Conservation (phyloP, 2,888 invertebrate species). For the Heliconius aoede region DNA sequence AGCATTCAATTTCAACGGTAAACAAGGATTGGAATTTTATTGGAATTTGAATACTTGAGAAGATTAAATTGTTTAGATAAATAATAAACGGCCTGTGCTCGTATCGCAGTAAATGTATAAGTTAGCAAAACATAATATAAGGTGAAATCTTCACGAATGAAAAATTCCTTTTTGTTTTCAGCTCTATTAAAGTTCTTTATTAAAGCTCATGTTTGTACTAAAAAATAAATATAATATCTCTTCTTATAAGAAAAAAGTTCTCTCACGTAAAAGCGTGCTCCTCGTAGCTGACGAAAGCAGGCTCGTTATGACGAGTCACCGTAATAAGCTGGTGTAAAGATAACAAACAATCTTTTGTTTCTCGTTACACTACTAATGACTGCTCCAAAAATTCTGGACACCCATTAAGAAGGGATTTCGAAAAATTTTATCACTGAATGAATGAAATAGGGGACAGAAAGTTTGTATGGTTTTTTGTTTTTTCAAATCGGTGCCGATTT, state of each 20-base stretch:
- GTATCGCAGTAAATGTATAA: background rate
- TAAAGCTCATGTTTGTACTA: too few relatives aligned
- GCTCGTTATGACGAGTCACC: conserved; percentile 24
- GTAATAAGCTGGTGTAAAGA: conserved; percentile 20
- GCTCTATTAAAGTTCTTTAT: too few relatives aligned
- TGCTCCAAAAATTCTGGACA: conserved; percentile 2
- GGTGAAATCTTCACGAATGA: too few relatives aligned
- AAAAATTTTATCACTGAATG: too few relatives aligned
- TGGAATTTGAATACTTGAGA: conserved; percentile 15
- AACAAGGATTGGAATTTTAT: conserved; percentile 16
- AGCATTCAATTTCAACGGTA: conserved; percentile 1
- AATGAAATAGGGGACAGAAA: too few relatives aligned
- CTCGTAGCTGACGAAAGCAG: conserved; percentile 23
- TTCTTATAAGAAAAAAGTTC: background rate
- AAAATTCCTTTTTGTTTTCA: too few relatives aligned
- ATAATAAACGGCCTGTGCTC: conserved; percentile 5
- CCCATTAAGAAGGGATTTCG: too few relatives aligned
- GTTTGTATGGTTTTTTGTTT: too few relatives aligned
- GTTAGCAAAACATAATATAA: too few relatives aligned
- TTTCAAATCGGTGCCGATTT: too few relatives aligned
- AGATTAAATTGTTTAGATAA: conserved; percentile 12
- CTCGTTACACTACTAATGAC: conserved; percentile 23
- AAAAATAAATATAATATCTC: too few relatives aligned
- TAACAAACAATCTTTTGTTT: conserved; percentile 26
- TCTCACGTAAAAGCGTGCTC: conserved; percentile 1